Base-by-base conservation (phyloP, 1,140 invertebrate genomes). In the Drosophila bocki region DNA sequence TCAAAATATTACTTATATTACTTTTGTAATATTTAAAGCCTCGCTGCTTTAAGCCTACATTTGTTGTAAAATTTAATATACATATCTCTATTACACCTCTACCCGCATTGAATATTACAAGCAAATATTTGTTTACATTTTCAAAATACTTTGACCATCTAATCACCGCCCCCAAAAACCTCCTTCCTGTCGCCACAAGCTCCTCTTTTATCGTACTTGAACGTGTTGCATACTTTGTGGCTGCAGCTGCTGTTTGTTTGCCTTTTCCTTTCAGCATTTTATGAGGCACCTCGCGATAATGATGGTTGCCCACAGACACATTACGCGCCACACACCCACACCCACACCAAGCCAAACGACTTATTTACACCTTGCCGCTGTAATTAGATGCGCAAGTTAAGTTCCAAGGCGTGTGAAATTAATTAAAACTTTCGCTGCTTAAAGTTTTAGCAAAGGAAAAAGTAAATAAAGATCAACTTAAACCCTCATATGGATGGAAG, bases 191-290 rank as follows among this genome's bases (percentile, higher is more conserved):
- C 12, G 44, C 13, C 41, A 44, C 58, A 35, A 42, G 3, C 19
- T 22, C 26, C 13, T 35, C 37, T 61, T 68, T 50, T 51, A 74
- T 37, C 26, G 42, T n/a, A 61, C 71, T 62, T 41, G 69, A 88
- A 84, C 44, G 74, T 81, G 85, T 90, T 84, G 85, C 80, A 88
- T 84, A 88, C 78, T 88, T 84, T 90, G 85, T 51, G 84, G 85
- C 70, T 63, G 81, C 78, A 78, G 59, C 78, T 84, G 81, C 62
- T 69, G 59, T 76, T 75, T 87, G 75, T 86, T 86, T 80, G 61
- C 76, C 65, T 71, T 75, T 75, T 76, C 61, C 79, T 63, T 72
- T 74, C 70, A 56, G 41, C 75, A 69, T 70, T 82, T 78, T 82
- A 79, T 79, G 78, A 69, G 64, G 35, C 58, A 35, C 54, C 58